Base-by-base conservation (phyloP, 2,113 vertebrate species). In the Ameiurus melas region DNA sequence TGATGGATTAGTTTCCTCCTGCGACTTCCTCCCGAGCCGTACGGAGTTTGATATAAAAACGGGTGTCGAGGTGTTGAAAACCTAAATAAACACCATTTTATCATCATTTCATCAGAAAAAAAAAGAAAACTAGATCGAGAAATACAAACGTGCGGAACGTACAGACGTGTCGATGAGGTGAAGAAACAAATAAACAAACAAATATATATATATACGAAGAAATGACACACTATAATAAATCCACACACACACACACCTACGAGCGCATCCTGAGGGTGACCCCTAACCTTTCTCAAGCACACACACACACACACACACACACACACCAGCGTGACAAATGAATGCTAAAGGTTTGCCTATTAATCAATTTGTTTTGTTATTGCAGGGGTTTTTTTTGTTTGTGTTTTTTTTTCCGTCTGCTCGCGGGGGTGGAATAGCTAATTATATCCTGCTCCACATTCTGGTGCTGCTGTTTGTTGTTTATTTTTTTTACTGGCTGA, bases 321-420 rank as follows among this genome's bases (percentile, higher is more conserved):
- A 94, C 93, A 60, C 20, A 39, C 92, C 92, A 92, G 92, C 90
- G 93, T 95, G 95, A 96, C 94, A 92, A 95, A 96, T 96, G 94
- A 93, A 95, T 93, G 92, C 91, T 88, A 96, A 95, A 94, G 95
- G 94, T 95, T 94, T 92, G 88, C 91, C 95, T 92, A 96, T 95
- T 95, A 92, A 95, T 96, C 95, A 95, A 90, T 90, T 89, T 90
- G 90, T 87, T 87, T 87, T 79, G 83, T 60, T 88, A 71, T 86
- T 71, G 43, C 84, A 73, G 43, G 43, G 43, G n/a, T n/a, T 43
- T 88, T 85, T 60, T 51, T 51, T 80, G 75, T 75, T 25, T 47
- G 5, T 47, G 43, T 47, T 17, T 78, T 77, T 77, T 55, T 71
- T 19, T 25, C 43, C 58, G 53, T 19, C 30, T 1, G 84, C 25